Conservation (phyloP, 2,888 invertebrate genomes). For the Erebia palarica region DNA sequence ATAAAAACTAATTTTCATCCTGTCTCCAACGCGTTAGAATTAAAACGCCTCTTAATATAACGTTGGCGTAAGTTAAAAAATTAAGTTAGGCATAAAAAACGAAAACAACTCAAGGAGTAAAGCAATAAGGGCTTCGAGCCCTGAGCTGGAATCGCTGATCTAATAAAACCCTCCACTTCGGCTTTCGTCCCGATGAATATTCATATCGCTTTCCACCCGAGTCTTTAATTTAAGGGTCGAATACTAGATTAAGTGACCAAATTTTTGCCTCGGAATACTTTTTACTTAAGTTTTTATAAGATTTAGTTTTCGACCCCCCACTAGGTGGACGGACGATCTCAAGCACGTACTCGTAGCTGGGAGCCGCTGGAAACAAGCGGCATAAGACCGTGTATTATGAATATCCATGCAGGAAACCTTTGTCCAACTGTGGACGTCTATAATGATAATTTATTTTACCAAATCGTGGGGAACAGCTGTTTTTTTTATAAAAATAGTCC, state of each 20-base stretch:
- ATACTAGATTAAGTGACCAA: constrained; percentile 42
- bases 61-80: background rate
- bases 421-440: too few species aligned
- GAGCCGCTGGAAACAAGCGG: too few species aligned
- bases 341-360: too few species aligned
- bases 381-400: too few species aligned
- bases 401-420: too few species aligned
- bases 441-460: too few species aligned
- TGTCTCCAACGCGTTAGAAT: background rate
- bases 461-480: too few species aligned
- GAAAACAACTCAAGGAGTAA: background rate
- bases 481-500: too few species aligned
- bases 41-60: background rate
- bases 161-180: constrained; percentile 44
- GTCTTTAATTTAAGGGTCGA: constrained; percentile 46
- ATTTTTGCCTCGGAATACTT: constrained; percentile 16
- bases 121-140: constrained; percentile 24
- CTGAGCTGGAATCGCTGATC: constrained; percentile 43
- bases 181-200: constrained; percentile 46
- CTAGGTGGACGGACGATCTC: too few species aligned
- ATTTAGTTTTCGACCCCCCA: too few species aligned
- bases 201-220: constrained; percentile 48
- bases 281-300: constrained; percentile 8
- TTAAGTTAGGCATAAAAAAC: constrained; percentile 3
- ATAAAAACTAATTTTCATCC: background rate